Conservation (phyloP, 2,888 invertebrate genomes). For the Endotricha flammealis region DNA sequence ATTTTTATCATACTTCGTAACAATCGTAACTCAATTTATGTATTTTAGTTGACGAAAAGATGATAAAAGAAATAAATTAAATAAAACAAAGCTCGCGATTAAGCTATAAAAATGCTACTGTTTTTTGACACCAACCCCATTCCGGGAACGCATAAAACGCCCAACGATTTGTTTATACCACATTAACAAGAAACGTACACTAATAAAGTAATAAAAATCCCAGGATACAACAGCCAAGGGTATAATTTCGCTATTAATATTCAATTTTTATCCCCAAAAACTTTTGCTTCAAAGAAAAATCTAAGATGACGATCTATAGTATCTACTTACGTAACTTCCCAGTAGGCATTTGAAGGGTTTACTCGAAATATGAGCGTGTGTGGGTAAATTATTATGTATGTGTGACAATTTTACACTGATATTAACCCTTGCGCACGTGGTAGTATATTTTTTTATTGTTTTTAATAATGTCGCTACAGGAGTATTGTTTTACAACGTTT, state of each 20-base stretch:
- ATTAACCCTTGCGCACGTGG: slow-evolving; percentile 32
- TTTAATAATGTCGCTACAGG: background rate
- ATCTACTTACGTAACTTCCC: slow-evolving; percentile 62
- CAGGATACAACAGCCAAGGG: slow-evolving; percentile 45
- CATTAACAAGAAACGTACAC: slow-evolving; percentile 62
- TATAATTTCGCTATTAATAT: slow-evolving; percentile 77
- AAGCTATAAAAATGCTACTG: slow-evolving; percentile 73
- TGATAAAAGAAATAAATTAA: slow-evolving; percentile 52
- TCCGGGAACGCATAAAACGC: slow-evolving; percentile 61
- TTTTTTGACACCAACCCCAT: slow-evolving; percentile 69
- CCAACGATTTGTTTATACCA: slow-evolving; percentile 69
- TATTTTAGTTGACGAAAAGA: too few relatives aligned
- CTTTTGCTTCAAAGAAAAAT: slow-evolving; percentile 72
- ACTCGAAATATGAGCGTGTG: slow-evolving; percentile 27
- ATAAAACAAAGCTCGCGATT: slow-evolving; percentile 58
- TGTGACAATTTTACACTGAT: slow-evolving; percentile 28
- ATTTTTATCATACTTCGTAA: too few relatives aligned
- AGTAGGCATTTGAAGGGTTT: slow-evolving; percentile 58
- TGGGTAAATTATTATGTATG: slow-evolving; percentile 25
- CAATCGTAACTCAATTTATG: too few relatives aligned
- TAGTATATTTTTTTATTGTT: slow-evolving; percentile 9
- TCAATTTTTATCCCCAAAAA: slow-evolving; percentile 72
- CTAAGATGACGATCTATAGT: slow-evolving; percentile 65
- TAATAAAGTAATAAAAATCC: slow-evolving; percentile 76
- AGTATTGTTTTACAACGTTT: too few relatives aligned